Conservation (phyloP, 2,888 invertebrate genomes). For the Shargacucullia verbasci region DNA sequence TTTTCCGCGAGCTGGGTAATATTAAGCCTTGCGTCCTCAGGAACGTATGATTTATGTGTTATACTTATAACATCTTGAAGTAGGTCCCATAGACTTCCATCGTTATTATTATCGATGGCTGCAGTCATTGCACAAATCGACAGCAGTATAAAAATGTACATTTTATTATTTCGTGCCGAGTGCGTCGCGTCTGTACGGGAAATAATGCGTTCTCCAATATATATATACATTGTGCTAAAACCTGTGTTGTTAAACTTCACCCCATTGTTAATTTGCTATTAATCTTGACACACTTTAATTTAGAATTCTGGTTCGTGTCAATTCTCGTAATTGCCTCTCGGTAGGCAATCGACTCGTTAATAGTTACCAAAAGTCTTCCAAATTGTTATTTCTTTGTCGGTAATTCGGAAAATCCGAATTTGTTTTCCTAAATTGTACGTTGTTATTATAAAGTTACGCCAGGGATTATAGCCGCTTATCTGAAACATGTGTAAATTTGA, state of each 20-base stretch:
- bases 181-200: conserved; percentile 21
- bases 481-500: conserved; percentile 2
- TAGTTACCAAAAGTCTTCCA: not conserved
- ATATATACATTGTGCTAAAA: conserved; percentile 33
- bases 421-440: not conserved
- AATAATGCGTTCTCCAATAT: conserved; percentile 34
- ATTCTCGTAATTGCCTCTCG: conserved; percentile 10
- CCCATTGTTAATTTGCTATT: conserved; percentile 48
- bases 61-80: conserved; percentile 32
- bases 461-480: conserved; percentile 5
- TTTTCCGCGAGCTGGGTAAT: conserved; percentile 66
- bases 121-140: conserved; percentile 30
- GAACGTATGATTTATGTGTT: conserved; percentile 18
- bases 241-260: conserved; percentile 40
- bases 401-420: not conserved
- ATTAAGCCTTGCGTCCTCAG: conserved; percentile 68
- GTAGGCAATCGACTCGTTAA: not conserved
- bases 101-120: conserved; percentile 28
- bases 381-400: not conserved
- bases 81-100: conserved; percentile 39
- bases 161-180: conserved; percentile 31
- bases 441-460: conserved; percentile 1
- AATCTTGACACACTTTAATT: conserved; percentile 44
- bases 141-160: conserved; percentile 39
- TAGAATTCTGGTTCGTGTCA: conserved; percentile 29